phyloP scores from a whole-genome alignment of 2,113 vertebrate genomes.

The Nerophis ophidion region DNA sequence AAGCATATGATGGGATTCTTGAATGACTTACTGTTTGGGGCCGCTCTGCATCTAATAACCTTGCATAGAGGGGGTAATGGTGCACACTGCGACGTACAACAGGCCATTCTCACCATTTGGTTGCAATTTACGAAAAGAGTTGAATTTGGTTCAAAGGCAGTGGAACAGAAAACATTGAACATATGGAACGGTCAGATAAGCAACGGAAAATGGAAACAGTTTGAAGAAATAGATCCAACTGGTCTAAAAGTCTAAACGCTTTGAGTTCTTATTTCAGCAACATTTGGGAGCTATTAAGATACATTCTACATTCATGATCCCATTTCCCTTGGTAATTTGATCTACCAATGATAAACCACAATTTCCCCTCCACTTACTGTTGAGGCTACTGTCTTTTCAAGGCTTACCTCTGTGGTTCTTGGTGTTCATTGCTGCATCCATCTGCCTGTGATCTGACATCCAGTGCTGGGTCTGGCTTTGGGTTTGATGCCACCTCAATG shows the following conservation, averaged over 20 bases:
- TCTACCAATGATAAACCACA: conserved; percentile 31
- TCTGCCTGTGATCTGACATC: conserved; percentile 56
- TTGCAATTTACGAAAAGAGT: conserved; percentile 58
- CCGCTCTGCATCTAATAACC: conserved; percentile 37
- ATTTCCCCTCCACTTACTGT: conserved; percentile 21
- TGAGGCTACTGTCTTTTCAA: conserved; percentile 4
- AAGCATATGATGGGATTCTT: conserved; percentile 59
- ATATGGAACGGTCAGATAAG: conserved; percentile 58
- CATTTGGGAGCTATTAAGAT: conserved; percentile 49
- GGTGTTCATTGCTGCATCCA: conserved; percentile 46
- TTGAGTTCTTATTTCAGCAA: conserved; percentile 28
- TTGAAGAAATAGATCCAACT: conserved; percentile 11
- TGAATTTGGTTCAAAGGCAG: conserved; percentile 41
- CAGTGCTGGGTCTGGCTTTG: conserved; percentile 48
- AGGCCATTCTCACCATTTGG: conserved; percentile 59
- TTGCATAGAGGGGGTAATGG: conserved; percentile 15
- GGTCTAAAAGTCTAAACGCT: conserved; percentile 47
- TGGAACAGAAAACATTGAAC: conserved; percentile 45
- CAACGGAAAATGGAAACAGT: conserved; percentile 46
- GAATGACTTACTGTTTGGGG: conserved; percentile 61
- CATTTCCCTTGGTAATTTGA: conserved; percentile 34
- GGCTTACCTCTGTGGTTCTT: conserved; percentile 75
- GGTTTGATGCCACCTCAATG: conserved; percentile 34
- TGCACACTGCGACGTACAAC: conserved; percentile 31
- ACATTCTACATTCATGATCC: conserved; percentile 38